Conservation (phyloP, 2,888 invertebrate genomes). For the Eupithecia vulgata region DNA sequence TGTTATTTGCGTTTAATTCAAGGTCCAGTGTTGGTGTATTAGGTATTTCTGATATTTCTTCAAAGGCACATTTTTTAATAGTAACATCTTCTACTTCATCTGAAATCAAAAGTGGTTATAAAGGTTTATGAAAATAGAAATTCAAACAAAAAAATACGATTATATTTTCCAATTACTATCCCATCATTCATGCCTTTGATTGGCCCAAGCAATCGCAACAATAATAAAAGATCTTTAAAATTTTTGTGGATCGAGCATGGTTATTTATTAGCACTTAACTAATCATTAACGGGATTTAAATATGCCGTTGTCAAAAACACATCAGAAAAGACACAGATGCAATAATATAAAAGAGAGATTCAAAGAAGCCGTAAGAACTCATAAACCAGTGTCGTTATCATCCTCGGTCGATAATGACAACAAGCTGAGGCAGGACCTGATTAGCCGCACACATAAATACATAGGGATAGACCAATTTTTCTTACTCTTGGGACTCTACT, state of each 20-base stretch:
- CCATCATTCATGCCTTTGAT: neutral
- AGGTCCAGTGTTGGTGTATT: neutral
- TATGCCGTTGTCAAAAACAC: no score
- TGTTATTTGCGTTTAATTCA: neutral
- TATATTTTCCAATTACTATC: neutral
- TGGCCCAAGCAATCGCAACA: neutral
- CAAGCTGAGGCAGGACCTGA: no score
- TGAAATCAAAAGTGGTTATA: constrained; percentile 12
- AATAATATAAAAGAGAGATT: no score
- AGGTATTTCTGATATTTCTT: constrained; percentile 32
- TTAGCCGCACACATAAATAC: no score
- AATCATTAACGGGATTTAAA: no score
- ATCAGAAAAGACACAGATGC: no score
- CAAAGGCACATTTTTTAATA: constrained; percentile 27
- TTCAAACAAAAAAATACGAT: neutral
- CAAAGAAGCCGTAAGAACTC: no score
- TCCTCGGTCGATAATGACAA: no score
- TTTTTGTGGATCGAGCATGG: neutral
- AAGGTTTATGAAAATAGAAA: neutral
- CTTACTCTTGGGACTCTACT: no score
- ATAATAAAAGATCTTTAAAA: neutral
- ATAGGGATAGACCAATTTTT: no score
- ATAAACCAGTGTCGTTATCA: no score
- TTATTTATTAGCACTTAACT: no score
- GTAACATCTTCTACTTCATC: constrained; percentile 18